phyloP scores from a whole-genome alignment of 37 sponge, comb jelly and placozoan genomes.

The Eunapius fragilis region DNA sequence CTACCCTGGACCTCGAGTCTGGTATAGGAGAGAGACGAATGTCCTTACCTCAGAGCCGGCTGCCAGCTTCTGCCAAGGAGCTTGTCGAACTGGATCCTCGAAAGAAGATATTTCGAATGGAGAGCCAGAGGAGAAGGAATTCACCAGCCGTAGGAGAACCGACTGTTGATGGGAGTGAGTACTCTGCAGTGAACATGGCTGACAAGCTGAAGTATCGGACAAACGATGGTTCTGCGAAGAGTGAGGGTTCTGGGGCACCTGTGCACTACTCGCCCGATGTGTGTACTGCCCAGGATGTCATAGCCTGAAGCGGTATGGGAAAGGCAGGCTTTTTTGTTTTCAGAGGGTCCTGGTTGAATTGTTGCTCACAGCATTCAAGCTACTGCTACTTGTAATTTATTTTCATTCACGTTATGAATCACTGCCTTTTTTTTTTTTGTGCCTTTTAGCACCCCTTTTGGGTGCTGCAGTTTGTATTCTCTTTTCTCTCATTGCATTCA shows the following conservation, averaged over 20 bases:
- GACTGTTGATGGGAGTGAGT: not conserved
- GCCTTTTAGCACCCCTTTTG: too few species aligned
- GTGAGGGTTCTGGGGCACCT: slow-evolving; percentile 50
- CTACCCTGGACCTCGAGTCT: not conserved
- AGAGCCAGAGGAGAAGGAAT: not conserved
- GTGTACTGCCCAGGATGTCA: not conserved
- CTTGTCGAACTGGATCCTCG: slow-evolving; percentile 33
- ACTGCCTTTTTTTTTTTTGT: too few species aligned
- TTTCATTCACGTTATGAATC: too few species aligned
- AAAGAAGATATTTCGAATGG: not conserved
- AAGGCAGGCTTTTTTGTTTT: not conserved
- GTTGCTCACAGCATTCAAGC: too few species aligned
- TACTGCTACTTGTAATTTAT: too few species aligned
- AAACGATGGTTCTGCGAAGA: slow-evolving; percentile 9
- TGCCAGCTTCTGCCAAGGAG: slow-evolving; percentile 16
- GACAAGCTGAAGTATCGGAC: slow-evolving; percentile 37
- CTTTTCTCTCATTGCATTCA: too few species aligned
- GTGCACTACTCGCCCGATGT: slow-evolving; percentile 1
- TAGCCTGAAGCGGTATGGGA: not conserved
- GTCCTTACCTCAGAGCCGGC: not conserved
- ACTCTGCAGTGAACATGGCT: slow-evolving; percentile 34
- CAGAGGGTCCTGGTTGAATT: too few species aligned
- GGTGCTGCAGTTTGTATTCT: too few species aligned
- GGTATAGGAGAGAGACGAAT: not conserved
- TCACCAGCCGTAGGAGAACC: too few species aligned